Percentiles rank a stretch among this genome's conserved stretches.
These are phyloP conservation scores for Cryptotermes secundus DNA, from an alignment of 1,140 invertebrate genomes.

Conservation along the genomic window DNA sequence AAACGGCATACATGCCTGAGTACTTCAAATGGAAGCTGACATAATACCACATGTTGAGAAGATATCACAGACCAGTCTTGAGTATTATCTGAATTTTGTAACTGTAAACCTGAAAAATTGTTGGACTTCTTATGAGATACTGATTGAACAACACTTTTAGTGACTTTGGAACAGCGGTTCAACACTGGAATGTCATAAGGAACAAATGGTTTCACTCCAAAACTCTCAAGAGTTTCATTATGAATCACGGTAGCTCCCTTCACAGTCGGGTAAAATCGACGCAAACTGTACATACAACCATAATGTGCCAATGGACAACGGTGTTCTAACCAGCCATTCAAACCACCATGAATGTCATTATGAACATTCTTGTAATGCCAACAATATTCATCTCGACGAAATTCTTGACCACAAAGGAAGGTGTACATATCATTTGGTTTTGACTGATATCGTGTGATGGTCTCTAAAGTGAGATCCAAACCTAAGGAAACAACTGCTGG, in stretches of 20 bases:
- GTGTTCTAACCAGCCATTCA: conserved; percentile 5
- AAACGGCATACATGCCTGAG: neutral
- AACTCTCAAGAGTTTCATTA: conserved; percentile 1
- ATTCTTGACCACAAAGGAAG: neutral
- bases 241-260: neutral
- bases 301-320: conserved; percentile 14
- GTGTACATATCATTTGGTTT: neutral
- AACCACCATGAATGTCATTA: conserved; percentile 3
- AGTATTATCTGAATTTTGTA: neutral
- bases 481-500: neutral
- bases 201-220: conserved; percentile 5
- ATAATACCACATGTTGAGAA: neutral
- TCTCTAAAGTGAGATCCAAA: neutral
- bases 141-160: neutral
- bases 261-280: neutral
- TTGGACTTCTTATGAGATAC: neutral
- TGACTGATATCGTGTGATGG: neutral
- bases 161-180: neutral
- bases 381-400: neutral
- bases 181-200: conserved; percentile 7
- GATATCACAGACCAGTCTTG: neutral
- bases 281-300: neutral
- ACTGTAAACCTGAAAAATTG: neutral
- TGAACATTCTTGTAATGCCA: conserved; percentile 19
- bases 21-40: conserved; percentile 11